Base-by-base conservation (phyloP, 1,140 invertebrate species). In the Bombus waltoni region DNA sequence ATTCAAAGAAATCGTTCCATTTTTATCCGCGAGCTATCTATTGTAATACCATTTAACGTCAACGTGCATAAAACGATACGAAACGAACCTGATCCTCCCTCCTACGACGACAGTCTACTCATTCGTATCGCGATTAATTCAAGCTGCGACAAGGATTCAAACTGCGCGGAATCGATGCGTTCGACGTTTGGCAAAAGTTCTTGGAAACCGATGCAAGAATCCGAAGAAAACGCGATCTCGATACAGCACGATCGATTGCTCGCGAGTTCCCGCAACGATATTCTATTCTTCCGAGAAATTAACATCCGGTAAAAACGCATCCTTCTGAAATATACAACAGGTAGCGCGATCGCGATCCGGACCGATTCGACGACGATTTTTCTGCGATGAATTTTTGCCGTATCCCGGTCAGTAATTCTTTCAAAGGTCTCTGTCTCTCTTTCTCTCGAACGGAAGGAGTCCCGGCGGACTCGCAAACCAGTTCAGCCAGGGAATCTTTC, bases 401-500 rank as follows among this genome's bases (percentile, higher is more conserved):
- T 44, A 74, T 74, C 35, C 74, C 62, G 81, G 62, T 68, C 65
- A 35, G 65, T 22, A 44, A 79, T 84, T 57, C 75, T 70, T 84
- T 79, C 22, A 78, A 79, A 71, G 53, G 44, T 22, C 25, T 47
- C 62, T 15, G 38, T 42, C 38, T 71, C 1, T 18, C 40, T 72
- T 13, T 72, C 40, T 9, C 15, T 13, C 18, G 59, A 62, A 62
- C 3, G 22, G 28, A n/a, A 66, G 76, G 66, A 78, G 75, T 79
- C 62, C 73, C 32, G 81, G 32, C 81, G 76, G 53, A 79, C 75
- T 76, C 72, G 82, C 75, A 84, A 84, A 84, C 82, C 82, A 84
- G 82, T 84, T 79, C 75, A 84, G 76, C 66, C 59, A 32, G 76
- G 76, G 53, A 79, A 79, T 79, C 82, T 53, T 81, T 74, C 83